Evolutionary conservation across 1,140 invertebrate species (phyloP), one percentile per base, ranked within the genome.

Genomic region (Paralvinella palmiformis): DNA sequence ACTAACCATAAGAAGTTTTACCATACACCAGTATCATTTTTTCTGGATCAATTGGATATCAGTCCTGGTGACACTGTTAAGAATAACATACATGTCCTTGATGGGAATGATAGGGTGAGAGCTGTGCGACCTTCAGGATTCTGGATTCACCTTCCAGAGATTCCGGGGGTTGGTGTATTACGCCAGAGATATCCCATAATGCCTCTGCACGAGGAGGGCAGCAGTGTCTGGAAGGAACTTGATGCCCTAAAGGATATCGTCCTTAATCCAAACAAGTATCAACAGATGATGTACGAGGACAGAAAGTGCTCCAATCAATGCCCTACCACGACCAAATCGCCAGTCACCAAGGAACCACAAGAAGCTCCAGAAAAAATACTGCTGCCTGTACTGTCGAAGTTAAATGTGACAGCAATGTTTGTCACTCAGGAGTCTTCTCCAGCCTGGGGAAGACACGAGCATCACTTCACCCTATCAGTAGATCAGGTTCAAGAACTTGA

Each of bases 171-270:
- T 41, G 72, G 73, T 22, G 55, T 58, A 17, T 0, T 73, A 1
- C 60, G 74, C 36, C 62, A 68, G 2, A 59, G 74, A n/a, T 76
- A 71, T 53, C 74, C 74, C 22, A 68, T 76, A 17, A 59, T 70
- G 59, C 73, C 74, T 1, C 55, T 72, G 10, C 69, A 73, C 59
- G 45, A 62, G 1, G 74, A 74, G 35, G 72, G 74, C 6, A 66
- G 53, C 44, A 52, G 45, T 3, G 55, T 68, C 6, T 74, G 67
- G 62, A 74, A 75, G 52, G 72, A 76, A 50, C 41, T 76, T 13
- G 65, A 72, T 4, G 73, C 74, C 0, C 65, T 75, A 1, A 70
- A 73, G 44, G 72, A 73, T 36, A 55, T 73, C 6, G 55, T 70
- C 24, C 68, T 72, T 68, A 59, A 70, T 41, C 62, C 66, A 44